phyloP scores from a whole-genome alignment of 2,113 vertebrate genomes.

The Pungitius pungitius region DNA sequence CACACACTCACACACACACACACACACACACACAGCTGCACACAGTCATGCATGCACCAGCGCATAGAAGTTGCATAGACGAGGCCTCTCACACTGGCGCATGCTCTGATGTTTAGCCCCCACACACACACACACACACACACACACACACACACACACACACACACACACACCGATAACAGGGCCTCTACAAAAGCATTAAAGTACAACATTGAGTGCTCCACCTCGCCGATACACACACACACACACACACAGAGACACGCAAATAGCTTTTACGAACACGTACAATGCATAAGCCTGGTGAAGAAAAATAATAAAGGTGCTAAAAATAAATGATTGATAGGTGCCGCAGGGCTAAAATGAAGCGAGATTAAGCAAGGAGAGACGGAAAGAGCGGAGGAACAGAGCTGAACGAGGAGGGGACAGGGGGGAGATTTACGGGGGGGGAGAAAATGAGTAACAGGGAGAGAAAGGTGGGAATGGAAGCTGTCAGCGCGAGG shows the following conservation, averaged over 20 bases:
- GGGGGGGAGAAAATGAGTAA: slow-evolving; percentile 43
- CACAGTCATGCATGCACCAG: not conserved
- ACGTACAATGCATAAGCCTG: slow-evolving; percentile 2
- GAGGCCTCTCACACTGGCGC: slow-evolving; percentile 19
- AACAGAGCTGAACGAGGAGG: slow-evolving; percentile 37
- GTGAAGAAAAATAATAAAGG: slow-evolving; percentile 46
- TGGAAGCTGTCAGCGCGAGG: slow-evolving; percentile 54
- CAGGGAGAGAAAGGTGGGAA: slow-evolving; percentile 33
- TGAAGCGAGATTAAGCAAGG: slow-evolving; percentile 63
- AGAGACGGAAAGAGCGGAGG: slow-evolving; percentile 24
- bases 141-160: slow-evolving; percentile 9
- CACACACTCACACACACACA: slow-evolving; percentile 10
- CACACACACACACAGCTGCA: slow-evolving; percentile 8
- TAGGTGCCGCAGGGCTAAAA: slow-evolving; percentile 52
- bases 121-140: slow-evolving; percentile 24
- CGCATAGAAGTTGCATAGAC: slow-evolving; percentile 11
- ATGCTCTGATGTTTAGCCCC: slow-evolving; percentile 54
- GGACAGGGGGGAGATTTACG: slow-evolving; percentile 47
- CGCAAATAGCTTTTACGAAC: slow-evolving; percentile 6
- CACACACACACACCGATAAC: slow-evolving; percentile 9
- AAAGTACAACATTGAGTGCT: slow-evolving; percentile 19
- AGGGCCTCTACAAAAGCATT: slow-evolving; percentile 20
- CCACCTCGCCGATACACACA: not conserved
- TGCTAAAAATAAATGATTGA: slow-evolving; percentile 69
- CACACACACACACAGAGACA: not conserved